phyloP scores from a whole-genome alignment of 2,888 invertebrate species.

The Stenchaetothrips biformis region DNA sequence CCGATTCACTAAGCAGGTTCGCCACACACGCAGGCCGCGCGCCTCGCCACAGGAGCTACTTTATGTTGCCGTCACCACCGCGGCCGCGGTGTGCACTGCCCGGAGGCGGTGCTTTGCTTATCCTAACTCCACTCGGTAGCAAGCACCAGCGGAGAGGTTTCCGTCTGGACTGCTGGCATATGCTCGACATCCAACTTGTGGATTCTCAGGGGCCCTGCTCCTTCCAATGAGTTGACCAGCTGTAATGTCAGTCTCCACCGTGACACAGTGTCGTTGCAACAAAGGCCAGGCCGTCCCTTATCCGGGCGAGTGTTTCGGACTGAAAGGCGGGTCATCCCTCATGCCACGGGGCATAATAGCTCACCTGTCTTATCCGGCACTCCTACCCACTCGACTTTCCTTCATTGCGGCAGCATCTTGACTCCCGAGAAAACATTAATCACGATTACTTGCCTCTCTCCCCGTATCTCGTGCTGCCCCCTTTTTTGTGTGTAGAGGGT shows the following conservation, averaged over 20 bases:
- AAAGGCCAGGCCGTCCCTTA: not conserved
- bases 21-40: too few relatives aligned
- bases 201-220: too few relatives aligned
- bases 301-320: not conserved
- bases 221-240: too few relatives aligned
- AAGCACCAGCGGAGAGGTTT: too few relatives aligned
- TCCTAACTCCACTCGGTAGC: too few relatives aligned
- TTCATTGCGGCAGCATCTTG: conserved; percentile 6
- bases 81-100: too few relatives aligned
- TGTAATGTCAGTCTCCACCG: too few relatives aligned
- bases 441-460: conserved; percentile 2
- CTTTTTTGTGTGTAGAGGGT: not conserved
- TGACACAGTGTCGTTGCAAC: not conserved
- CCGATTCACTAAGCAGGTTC: not conserved
- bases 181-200: too few relatives aligned
- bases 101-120: too few relatives aligned
- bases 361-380: conserved; percentile 10
- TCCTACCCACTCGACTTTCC: conserved; percentile 2
- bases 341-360: not conserved
- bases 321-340: not conserved
- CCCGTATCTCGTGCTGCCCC: not conserved
- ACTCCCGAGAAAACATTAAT: conserved; percentile 13
- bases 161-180: too few relatives aligned
- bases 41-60: too few relatives aligned
- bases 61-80: too few relatives aligned